Conservation (phyloP, 2,797 vertebrate genomes). For the Nothura maculosa region DNA sequence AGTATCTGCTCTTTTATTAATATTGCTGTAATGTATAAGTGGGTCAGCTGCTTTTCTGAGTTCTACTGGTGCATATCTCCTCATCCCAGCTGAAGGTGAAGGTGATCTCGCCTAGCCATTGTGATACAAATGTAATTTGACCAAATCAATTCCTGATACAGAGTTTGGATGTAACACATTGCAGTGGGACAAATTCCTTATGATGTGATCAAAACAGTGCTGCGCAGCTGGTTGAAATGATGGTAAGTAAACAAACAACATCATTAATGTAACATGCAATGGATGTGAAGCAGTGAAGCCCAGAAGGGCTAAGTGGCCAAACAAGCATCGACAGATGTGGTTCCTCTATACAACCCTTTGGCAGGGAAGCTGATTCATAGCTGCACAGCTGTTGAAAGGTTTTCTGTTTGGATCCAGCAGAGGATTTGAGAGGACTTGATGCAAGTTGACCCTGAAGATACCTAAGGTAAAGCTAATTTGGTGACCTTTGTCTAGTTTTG, state of each 20-base stretch:
- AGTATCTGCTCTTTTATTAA: background rate
- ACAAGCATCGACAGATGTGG: background rate
- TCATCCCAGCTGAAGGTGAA: background rate
- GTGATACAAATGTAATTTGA: background rate
- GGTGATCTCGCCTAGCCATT: background rate
- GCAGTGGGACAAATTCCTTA: background rate
- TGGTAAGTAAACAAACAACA: background rate
- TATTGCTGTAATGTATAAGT: background rate
- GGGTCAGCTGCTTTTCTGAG: background rate
- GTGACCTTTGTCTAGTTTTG: background rate
- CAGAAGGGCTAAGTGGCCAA: background rate
- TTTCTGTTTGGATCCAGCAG: background rate
- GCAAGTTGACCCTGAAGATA: background rate
- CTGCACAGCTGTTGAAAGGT: background rate
- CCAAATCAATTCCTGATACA: background rate
- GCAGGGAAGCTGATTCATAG: background rate
- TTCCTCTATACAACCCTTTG: accelerated
- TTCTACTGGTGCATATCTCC: background rate
- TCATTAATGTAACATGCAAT: accelerated
- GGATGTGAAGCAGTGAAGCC: background rate
- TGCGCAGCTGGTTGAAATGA: background rate
- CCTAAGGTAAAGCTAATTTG: background rate
- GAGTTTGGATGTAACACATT: background rate
- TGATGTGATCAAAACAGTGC: background rate
- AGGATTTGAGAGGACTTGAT: background rate